Evolutionary conservation across 1,140 invertebrate genomes (phyloP).

Genomic region (Bradynema listronoti): DNA sequence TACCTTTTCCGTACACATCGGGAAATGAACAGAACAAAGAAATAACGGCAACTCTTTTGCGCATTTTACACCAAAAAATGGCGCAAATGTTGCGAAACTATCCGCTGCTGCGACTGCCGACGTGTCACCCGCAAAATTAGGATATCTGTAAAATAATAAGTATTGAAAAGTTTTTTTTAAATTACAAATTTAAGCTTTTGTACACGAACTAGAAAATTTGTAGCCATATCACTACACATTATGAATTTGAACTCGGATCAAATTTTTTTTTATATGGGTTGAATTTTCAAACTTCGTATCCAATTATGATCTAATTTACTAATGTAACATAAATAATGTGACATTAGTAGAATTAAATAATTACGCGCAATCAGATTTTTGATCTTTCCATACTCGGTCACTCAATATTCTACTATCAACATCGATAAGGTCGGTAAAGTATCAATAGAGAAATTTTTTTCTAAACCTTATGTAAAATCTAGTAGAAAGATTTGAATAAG

Average conservation of each 20-base stretch:
- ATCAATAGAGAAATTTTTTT: too few relatives aligned
- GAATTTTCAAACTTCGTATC: neutral
- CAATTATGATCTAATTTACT: neutral
- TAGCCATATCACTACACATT: neutral
- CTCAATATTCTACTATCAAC: too few relatives aligned
- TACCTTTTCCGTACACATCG: conserved; percentile 59
- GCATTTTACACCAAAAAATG: conserved; percentile 24
- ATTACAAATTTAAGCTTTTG: neutral
- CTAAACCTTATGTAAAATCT: too few relatives aligned
- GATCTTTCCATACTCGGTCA: too few relatives aligned
- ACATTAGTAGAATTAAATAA: too few relatives aligned
- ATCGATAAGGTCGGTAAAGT: too few relatives aligned
- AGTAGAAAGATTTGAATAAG: too few relatives aligned
- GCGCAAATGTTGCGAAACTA: conserved; percentile 55
- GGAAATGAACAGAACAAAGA: conserved; percentile 57
- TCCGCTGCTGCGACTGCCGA: conserved; percentile 84
- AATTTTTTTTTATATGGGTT: neutral
- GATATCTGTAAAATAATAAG: conserved; percentile 9
- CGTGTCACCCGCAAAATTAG: conserved; percentile 60
- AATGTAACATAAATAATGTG: too few relatives aligned
- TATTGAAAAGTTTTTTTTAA: conserved; percentile 5
- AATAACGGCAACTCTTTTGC: conserved; percentile 35
- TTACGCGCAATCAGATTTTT: too few relatives aligned
- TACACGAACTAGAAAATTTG: neutral
- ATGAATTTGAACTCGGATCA: neutral